phyloP scores from a whole-genome alignment of 2,113 vertebrate genomes.

The Hemibagrus wyckioides region DNA sequence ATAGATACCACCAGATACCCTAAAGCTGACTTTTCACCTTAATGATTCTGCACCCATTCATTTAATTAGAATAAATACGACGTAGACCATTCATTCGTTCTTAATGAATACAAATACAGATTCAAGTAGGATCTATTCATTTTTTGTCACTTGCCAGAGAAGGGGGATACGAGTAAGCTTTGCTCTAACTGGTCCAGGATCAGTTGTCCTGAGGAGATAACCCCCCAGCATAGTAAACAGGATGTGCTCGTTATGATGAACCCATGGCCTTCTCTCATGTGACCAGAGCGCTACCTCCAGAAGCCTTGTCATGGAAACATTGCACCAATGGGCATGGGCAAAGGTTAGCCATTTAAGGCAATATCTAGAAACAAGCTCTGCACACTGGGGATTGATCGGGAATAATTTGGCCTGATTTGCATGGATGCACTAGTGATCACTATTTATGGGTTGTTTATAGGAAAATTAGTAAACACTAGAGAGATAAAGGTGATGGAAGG shows the following conservation, averaged over 20 bases:
- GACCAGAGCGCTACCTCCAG: slow-evolving; percentile 48
- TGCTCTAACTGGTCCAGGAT: slow-evolving; percentile 2
- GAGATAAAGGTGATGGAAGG: not conserved
- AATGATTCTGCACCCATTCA: not conserved
- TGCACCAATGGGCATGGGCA: slow-evolving; percentile 58
- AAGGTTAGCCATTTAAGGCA: slow-evolving; percentile 69
- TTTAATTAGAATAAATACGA: not conserved
- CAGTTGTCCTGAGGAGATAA: not conserved
- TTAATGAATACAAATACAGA: not conserved
- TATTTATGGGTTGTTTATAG: slow-evolving; percentile 63
- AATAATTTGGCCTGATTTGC: slow-evolving; percentile 50
- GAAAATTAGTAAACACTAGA: slow-evolving; percentile 18
- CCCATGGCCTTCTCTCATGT: slow-evolving; percentile 18
- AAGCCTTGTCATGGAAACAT: slow-evolving; percentile 66
- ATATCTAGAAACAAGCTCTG: slow-evolving; percentile 29
- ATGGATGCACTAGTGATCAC: slow-evolving; percentile 60
- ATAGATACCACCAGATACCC: not conserved
- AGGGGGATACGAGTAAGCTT: not conserved
- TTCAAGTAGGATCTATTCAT: not conserved
- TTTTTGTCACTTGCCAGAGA: not conserved
- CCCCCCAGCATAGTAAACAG: slow-evolving; percentile 38
- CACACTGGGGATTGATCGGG: slow-evolving; percentile 58
- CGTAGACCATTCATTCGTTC: not conserved
- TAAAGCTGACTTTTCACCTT: not conserved
- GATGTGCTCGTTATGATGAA: slow-evolving; percentile 34